Evolutionary conservation across 2,888 invertebrate genomes (phyloP), one percentile per base, ranked within the genome.

Genomic region (Rotaria sp.): DNA sequence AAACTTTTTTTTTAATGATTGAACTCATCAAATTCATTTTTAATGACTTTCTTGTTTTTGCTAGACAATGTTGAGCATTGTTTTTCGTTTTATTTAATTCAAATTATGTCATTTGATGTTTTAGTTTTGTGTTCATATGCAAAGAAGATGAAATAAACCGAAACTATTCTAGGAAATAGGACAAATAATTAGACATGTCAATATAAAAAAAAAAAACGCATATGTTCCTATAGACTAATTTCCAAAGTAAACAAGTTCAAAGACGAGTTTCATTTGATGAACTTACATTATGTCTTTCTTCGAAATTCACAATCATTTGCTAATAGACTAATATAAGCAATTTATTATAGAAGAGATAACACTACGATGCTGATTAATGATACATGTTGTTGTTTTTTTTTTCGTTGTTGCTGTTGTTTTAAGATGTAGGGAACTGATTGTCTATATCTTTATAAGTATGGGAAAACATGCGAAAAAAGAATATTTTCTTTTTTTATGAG

Each of bases 311-410:
- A 67, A 67, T 18, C 35, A 2, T 30, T 8, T 21, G 21, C 35
- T 67, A 67, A 67, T 67, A 67, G 35, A 67, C 67, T 38, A 4
- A 67, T 38, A 67, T 38, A 67, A 38, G 35, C 18, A 67, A 38
- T 67, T 67, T 67, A 67, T 67, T 67, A 38, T 8, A 67, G 67
- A 67, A 67, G 38, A 67, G 67, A 67, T 67, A 67, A 67, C 67
- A 67, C 26, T 35, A 2, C 1, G 26, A 67, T 67, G 67, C 21
- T 35, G 67, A 67, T 67, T 67, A 38, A 35, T 15, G 21, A n/a
- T n/a, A n/a, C n/a, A n/a, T n/a, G n/a, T n/a, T n/a, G n/a, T n/a
- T 67, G 67, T 67, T 67, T 30, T 45, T 59, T 59, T 30, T 59
- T 59, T 4, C 38, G 15, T 18, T 35, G 38, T 35, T 35, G 38